Base-by-base conservation (phyloP, 2,888 invertebrate species). In the Caenorhabditis wallacei region DNA sequence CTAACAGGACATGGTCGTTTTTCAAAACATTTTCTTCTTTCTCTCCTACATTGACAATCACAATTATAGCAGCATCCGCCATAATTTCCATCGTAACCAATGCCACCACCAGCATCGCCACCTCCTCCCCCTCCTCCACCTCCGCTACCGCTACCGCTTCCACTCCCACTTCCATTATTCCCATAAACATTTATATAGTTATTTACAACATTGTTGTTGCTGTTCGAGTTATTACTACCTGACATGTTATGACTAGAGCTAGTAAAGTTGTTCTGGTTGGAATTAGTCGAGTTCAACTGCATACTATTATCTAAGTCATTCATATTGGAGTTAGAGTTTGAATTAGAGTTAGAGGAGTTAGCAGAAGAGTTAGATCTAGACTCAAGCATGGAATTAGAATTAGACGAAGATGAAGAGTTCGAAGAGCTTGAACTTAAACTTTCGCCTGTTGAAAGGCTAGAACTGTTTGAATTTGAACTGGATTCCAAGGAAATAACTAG, bases 141-240 rank as follows among this genome's bases (percentile, higher is more conserved):
- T 5, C 35, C 35, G 10, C 11, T 5, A 24, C 22, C 53, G 1
- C n/a, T 18, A 30, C 64, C 72, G 4, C 26, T 22, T 7, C 40
- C 20, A 11, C 46, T 24, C 1, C 53, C 26, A 40, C 71, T 22
- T 30, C 61, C 53, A 51, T 54, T 46, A 54, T 24, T 66, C 10
- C 74, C 74, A 18, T 74, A 74, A 16, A 74, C 56, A 18, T 46
- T 74, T 11, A 74, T 48, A 57, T 74, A 74, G 16, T 74, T 74
- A 16, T 43, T 74, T 1, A 74, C 64, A 22, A 66, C 56, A 5
- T 74, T 53, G 48, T 74, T 74, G 46, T 74, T 74, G 30, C 74
- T 74, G 35, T 74, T 74, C 0, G 22, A 46, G 56, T 74, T 74
- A 37, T 74, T 74, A 56, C 43, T 66, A 8, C 74, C 74, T 35